Conservation (phyloP, 2,113 vertebrate species). For the Echinops telfairi region DNA sequence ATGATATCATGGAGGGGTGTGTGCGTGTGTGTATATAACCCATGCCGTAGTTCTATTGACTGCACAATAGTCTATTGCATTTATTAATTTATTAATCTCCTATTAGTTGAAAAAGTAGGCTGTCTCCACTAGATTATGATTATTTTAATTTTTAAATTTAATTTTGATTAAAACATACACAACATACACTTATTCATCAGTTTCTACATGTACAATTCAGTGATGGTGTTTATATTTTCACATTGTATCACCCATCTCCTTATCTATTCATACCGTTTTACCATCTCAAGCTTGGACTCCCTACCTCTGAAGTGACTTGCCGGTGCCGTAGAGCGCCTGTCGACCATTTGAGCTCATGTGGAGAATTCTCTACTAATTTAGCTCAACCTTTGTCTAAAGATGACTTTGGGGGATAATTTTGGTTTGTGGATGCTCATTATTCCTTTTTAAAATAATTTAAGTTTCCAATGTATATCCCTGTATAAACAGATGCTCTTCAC, state of each 20-base stretch:
- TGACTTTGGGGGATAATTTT: not conserved
- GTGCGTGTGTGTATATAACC: not conserved
- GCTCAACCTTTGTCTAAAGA: not conserved
- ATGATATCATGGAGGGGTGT: not conserved
- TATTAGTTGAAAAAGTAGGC: not conserved
- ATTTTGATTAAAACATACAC: not conserved
- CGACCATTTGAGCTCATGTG: not conserved
- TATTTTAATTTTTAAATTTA: not conserved
- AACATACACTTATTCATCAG: not conserved
- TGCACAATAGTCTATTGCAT: slow-evolving; percentile 3
- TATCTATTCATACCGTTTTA: not conserved
- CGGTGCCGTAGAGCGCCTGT: not conserved
- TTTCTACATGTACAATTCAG: not conserved
- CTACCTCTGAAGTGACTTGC: not conserved
- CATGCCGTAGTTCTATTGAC: not conserved
- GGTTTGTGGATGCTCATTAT: not conserved
- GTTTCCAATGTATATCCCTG: not conserved
- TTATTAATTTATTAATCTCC: not conserved
- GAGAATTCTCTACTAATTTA: not conserved
- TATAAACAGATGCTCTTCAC: not conserved
- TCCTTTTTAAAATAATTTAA: slow-evolving; percentile 16
- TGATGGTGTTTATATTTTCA: not conserved
- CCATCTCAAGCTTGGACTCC: not conserved
- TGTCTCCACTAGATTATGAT: not conserved
- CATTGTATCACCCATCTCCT: not conserved